Base-by-base conservation (phyloP, 2,888 invertebrate genomes). In the Apodemia zela region DNA sequence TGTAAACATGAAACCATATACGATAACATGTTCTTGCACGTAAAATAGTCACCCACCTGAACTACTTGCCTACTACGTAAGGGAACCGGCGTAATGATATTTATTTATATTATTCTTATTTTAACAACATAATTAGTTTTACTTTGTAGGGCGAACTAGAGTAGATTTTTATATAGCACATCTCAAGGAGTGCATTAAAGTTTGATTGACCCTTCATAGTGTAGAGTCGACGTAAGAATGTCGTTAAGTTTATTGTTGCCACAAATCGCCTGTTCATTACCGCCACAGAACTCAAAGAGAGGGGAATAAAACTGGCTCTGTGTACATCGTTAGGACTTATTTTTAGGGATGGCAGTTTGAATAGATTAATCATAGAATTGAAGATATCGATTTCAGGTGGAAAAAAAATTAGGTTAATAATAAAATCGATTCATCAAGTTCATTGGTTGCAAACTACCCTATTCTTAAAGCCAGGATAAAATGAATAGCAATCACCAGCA, bases 181-280 rank as follows among this genome's bases (percentile, higher is more conserved):
- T 63, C 60, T 58, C 54, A 76, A 80, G 75, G 76, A 69, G 71
- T 69, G 68, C 79, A 80, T 85, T 84, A 86, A 84, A 84, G 74
- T 87, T 86, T 87, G 84, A 88, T 87, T 85, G 81, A 78, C 77
- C 84, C 84, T 84, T 87, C 85, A 85, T 85, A 84, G 82, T 78
- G 77, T 35, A 59, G 72, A 72, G 74, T 71, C 76, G 75, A 68
- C 75, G 74, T 79, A 78, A 80, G 77, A 76, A 78, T 73, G 75
- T 75, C 79, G 80, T 86, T 82, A 85, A 85, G 75, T 83, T 86
- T 83, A 85, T 74, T 80, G 77, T 76, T 67, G 73, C 80, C 78
- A 79, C 84, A 85, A 82, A 86, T 84, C 81, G 84, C 75, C 74
- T 68, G 71, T 76, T 75, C 78, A 80, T 75, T 77, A 79, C 81